Percentiles rank a stretch among this genome's conserved stretches.
These are phyloP conservation scores for Ceratosolen solmsi DNA, from an alignment of 1,140 invertebrate species.

Conservation along the genomic window DNA sequence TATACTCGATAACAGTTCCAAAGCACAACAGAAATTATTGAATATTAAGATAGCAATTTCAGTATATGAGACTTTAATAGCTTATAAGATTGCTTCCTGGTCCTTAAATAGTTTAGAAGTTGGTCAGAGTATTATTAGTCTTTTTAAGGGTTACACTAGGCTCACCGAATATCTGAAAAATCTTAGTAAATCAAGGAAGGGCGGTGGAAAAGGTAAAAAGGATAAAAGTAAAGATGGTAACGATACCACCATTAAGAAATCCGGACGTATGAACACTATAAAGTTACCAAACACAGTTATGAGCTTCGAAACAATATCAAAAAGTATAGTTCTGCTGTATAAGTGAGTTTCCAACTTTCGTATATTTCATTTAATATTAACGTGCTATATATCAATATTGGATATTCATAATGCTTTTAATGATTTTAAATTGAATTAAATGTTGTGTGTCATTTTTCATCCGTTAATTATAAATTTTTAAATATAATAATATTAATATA, in stretches of 20 bases:
- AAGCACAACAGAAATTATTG: constrained; percentile 70
- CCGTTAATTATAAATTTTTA: no score
- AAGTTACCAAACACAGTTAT: constrained; percentile 71
- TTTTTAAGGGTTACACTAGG: constrained; percentile 70
- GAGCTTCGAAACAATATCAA: constrained; percentile 67
- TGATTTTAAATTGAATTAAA: no score
- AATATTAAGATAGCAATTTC: constrained; percentile 71
- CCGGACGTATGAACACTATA: constrained; percentile 53
- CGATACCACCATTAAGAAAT: constrained; percentile 63
- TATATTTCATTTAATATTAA: constrained; percentile 6
- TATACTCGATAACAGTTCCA: constrained; percentile 70
- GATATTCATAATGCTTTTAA: no score
- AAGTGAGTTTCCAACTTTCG: constrained; percentile 62
- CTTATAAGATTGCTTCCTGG: constrained; percentile 72
- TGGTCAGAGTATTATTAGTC: constrained; percentile 64
- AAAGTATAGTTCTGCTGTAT: constrained; percentile 70
- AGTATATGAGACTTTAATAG: constrained; percentile 73
- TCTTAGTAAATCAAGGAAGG: constrained; percentile 68
- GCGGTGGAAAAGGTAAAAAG: constrained; percentile 65
- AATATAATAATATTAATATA: no score
- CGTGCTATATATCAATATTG: background rate
- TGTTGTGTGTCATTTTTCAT: no score
- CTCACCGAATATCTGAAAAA: constrained; percentile 68
- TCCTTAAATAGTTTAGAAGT: constrained; percentile 58
- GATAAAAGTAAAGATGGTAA: constrained; percentile 65